A percentile compares a stretch with the other conserved stretches of the same genome.
phyloP scores from a whole-genome alignment of 2,888 invertebrate species.

The Erebia epiphron region DNA sequence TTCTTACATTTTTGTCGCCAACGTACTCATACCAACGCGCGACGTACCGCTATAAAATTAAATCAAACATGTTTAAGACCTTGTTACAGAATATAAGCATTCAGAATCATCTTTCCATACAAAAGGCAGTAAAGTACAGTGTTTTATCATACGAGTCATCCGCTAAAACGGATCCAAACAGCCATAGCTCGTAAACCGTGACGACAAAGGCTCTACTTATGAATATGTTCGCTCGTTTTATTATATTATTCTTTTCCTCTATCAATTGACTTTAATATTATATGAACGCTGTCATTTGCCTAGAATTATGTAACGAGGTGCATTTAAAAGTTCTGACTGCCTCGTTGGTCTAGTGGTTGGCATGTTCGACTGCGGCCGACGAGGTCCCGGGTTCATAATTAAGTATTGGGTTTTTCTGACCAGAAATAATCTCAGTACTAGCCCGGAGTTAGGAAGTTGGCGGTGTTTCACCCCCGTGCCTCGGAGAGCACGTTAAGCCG shows the following conservation, averaged over 20 bases:
- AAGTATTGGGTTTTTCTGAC: too few species aligned
- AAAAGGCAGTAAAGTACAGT: slow-evolving; percentile 27
- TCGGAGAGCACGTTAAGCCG: too few species aligned
- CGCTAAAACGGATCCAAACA: slow-evolving; percentile 23
- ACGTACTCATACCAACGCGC: too few species aligned
- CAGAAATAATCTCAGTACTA: too few species aligned
- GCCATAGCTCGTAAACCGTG: slow-evolving; percentile 22
- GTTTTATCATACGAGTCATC: slow-evolving; percentile 23
- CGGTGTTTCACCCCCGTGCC: too few species aligned
- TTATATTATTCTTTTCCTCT: slow-evolving; percentile 11
- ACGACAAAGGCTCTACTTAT: slow-evolving; percentile 29
- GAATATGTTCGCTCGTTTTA: slow-evolving; percentile 29
- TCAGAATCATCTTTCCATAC: slow-evolving; percentile 5
- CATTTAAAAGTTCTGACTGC: too few species aligned
- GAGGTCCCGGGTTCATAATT: too few species aligned
- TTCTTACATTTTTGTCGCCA: too few species aligned
- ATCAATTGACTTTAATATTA: slow-evolving; percentile 21
- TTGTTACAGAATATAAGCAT: slow-evolving; percentile 5
- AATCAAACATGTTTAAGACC: background rate
- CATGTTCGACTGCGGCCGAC: too few species aligned
- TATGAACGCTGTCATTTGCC: background rate
- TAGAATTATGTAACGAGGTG: background rate
- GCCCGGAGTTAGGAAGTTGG: too few species aligned
- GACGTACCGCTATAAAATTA: background rate
- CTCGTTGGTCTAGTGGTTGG: too few species aligned